A percentile compares a stretch with the other conserved stretches of the same genome.
Evolutionary conservation across 2,113 vertebrate genomes (phyloP).

Genomic region (Pheucticus melanocephalus): DNA sequence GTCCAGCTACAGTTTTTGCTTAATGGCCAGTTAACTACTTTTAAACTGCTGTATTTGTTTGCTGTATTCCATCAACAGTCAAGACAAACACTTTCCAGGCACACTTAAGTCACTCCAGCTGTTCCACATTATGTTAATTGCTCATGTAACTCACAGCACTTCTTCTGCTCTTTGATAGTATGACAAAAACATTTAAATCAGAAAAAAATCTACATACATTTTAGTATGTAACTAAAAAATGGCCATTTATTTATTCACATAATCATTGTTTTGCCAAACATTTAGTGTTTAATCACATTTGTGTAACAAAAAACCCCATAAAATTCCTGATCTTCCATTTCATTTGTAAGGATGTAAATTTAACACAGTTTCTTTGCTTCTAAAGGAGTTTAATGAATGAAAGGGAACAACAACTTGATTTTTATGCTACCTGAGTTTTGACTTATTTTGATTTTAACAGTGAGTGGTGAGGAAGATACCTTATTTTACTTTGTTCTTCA

Average conservation of each 20-base stretch:
- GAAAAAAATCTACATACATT: neutral
- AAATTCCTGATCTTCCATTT: neutral
- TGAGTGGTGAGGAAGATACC: neutral
- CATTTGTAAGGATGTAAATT: neutral
- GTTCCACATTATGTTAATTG: neutral
- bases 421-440: neutral
- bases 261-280: neutral
- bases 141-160: neutral
- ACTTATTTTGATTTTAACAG: neutral
- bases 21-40: neutral
- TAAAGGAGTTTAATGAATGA: neutral
- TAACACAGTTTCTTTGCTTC: neutral
- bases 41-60: neutral
- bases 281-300: neutral
- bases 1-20: neutral
- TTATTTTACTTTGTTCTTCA: neutral
- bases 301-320: neutral
- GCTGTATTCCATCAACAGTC: neutral
- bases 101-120: neutral
- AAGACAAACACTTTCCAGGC: neutral
- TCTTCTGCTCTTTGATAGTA: neutral
- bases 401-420: neutral
- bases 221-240: neutral
- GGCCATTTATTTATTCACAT: neutral
- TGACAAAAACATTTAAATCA: neutral